Percentiles rank a stretch among this genome's conserved stretches.
These are phyloP conservation scores for Mirza zaza DNA, from an alignment of 2,113 vertebrate species.

Conservation along the genomic window DNA sequence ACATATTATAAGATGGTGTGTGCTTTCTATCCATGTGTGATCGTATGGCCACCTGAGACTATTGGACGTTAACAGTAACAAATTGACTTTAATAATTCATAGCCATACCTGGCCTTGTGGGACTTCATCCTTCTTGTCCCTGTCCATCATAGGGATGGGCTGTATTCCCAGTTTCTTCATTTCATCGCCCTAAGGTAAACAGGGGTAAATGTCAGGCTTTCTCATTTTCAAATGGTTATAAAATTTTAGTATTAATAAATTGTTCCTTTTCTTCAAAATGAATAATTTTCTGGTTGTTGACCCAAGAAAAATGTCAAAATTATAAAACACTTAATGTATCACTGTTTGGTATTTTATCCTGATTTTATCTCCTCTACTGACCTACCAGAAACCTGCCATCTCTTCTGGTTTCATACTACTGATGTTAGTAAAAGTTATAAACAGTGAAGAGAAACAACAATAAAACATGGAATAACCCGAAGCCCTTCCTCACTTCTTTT, in stretches of 20 bases:
- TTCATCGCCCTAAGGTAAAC: slow-evolving; percentile 91
- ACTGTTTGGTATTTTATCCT: rapidly evolving
- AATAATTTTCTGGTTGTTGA: background rate
- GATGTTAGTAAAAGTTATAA: too few species aligned
- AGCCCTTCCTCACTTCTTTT: background rate
- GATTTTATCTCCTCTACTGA: background rate
- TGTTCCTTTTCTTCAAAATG: background rate
- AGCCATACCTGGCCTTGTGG: slow-evolving; percentile 98
- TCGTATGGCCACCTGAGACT: background rate
- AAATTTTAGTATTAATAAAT: rapidly evolving
- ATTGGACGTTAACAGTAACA: background rate
- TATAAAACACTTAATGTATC: rapidly evolving
- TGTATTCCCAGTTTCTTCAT: slow-evolving; percentile 99
- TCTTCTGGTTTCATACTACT: rapidly evolving
- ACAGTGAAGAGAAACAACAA: rapidly evolving
- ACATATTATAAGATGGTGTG: rapidly evolving
- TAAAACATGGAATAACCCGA: rapidly evolving
- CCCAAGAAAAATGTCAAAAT: background rate
- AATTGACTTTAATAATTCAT: background rate
- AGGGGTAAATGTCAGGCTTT: background rate
- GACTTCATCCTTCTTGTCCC: slow-evolving; percentile 96
- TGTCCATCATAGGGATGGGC: slow-evolving; percentile 99
- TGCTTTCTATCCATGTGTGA: rapidly evolving
- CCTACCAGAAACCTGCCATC: too few species aligned
- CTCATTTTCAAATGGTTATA: background rate